Evolutionary conservation across 64 coral and sea anemone genomes (phyloP), one percentile per base, ranked within the genome.

Genomic region (Catalaphyllia jardinei): DNA sequence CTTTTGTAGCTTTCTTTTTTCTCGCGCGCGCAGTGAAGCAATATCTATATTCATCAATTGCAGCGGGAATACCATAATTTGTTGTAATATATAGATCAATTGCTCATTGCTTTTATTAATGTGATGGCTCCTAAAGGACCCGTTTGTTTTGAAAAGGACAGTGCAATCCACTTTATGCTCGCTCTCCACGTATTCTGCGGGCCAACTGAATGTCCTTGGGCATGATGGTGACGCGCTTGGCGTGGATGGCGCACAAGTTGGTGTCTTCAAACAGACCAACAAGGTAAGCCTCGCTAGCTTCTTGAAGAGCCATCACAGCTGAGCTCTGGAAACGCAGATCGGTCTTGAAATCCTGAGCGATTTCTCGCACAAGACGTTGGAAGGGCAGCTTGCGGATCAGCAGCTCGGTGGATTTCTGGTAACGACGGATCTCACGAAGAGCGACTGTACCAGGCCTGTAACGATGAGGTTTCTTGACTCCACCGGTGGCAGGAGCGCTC

Each of bases 171-270:
- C 38, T 38, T 85, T 86, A 91, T 54, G 90, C 82, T 79, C 90
- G 35, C 27, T 86, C 90, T 63, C 91, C 94, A 74, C 91, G 91
- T 10, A 57, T 57, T 57, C 15, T 10, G 54, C 54, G 54, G 54
- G 10, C 15, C 1, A 16, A 13, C 54, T 12, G 54, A 12, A 57
- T 46, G 42, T 93, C 95, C 73, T 96, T 96, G 52, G 94, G 94
- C 94, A 96, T 96, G 76, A 96, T 98, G 72, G 92, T 98, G 72
- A 94, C 95, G 31, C 95, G 92, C 92, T 98, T 98, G 89, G 94
- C 94, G 76, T 96, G 94, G 76, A 96, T 96, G 87, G 94, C 94
- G 88, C 94, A 96, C 94, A 96, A 96, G 87, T 96, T 96, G 74
- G 94, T 96, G 39, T 46, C 54, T 57, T 14, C 54, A 11, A 57